A percentile compares a stretch with the other conserved stretches of the same genome.
Evolutionary conservation across 1,140 invertebrate species (phyloP).

Genomic region (Lethocerus indicus): DNA sequence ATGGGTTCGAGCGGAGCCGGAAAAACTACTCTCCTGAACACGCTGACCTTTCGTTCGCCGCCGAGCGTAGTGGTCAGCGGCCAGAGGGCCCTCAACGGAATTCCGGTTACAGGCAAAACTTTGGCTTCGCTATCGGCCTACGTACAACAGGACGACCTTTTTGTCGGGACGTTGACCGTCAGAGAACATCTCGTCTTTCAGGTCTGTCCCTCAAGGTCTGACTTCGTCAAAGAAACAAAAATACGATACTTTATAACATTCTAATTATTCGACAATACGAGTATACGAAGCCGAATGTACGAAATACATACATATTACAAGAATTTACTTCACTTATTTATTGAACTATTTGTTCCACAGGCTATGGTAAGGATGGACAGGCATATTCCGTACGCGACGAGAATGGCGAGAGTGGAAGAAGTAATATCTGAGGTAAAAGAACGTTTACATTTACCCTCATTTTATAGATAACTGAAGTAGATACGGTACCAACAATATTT

Average conservation of each 20-base stretch:
- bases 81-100: constrained; percentile 39
- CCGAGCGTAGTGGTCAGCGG: constrained; percentile 6
- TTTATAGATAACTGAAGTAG: too few species aligned
- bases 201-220: too few species aligned
- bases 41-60: constrained; percentile 46
- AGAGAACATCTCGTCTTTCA: constrained; percentile 79
- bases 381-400: constrained; percentile 50
- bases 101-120: constrained; percentile 36
- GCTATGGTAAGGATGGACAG: constrained; percentile 85
- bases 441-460: too few species aligned
- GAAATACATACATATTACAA: too few species aligned
- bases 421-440: constrained; percentile 62
- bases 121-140: constrained; percentile 74
- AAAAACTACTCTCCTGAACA: constrained; percentile 88
- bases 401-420: constrained; percentile 71
- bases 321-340: too few species aligned
- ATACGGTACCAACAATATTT: constrained; percentile 2
- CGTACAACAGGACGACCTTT: constrained; percentile 91
- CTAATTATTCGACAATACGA: too few species aligned
- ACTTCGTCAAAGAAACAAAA: too few species aligned
- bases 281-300: too few species aligned
- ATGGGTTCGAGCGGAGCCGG: constrained; percentile 92
- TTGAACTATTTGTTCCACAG: constrained; percentile 27
- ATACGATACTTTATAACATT: too few species aligned
- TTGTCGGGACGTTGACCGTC: constrained; percentile 82